These are phyloP conservation scores for Progne subis DNA, from an alignment of 2,113 vertebrate species.

Conservation along the genomic window DNA sequence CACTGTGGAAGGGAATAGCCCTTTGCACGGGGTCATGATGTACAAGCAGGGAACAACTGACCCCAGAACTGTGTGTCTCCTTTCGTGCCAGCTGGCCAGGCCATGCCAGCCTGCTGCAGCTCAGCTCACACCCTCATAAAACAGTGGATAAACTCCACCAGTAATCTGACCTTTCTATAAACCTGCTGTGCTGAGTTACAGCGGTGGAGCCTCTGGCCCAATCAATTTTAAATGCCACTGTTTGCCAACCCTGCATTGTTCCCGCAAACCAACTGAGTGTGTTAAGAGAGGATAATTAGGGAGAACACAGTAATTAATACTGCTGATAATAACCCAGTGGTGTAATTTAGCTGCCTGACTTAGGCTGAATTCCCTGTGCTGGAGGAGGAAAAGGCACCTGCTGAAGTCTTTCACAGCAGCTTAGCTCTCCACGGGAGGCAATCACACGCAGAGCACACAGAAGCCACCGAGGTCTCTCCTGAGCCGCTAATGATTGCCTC, in stretches of 20 bases:
- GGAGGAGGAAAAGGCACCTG: conserved; percentile 61
- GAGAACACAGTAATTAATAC: conserved; percentile 58
- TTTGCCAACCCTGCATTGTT: conserved; percentile 42
- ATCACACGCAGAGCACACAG: conserved; percentile 42
- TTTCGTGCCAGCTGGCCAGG: not conserved
- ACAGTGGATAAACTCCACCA: not conserved
- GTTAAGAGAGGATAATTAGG: conserved; percentile 57
- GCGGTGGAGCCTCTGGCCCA: not conserved
- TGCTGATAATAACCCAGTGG: conserved; percentile 60
- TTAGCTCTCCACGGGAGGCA: conserved; percentile 72
- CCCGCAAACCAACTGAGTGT: conserved; percentile 4
- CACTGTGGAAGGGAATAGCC: not conserved
- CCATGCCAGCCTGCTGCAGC: not conserved
- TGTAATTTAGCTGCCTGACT: conserved; percentile 69
- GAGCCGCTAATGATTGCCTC: conserved; percentile 32
- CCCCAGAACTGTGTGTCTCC: not conserved
- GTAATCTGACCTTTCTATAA: not conserved
- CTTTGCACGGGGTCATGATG: not conserved
- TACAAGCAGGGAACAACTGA: not conserved
- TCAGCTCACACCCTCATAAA: not conserved
- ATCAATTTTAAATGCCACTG: conserved; percentile 18
- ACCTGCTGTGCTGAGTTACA: not conserved
- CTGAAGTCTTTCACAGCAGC: conserved; percentile 75
- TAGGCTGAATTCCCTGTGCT: conserved; percentile 65
- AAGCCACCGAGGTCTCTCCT: conserved; percentile 32